Conservation (phyloP, 1,140 invertebrate genomes). For the Aleiodes sp. region DNA sequence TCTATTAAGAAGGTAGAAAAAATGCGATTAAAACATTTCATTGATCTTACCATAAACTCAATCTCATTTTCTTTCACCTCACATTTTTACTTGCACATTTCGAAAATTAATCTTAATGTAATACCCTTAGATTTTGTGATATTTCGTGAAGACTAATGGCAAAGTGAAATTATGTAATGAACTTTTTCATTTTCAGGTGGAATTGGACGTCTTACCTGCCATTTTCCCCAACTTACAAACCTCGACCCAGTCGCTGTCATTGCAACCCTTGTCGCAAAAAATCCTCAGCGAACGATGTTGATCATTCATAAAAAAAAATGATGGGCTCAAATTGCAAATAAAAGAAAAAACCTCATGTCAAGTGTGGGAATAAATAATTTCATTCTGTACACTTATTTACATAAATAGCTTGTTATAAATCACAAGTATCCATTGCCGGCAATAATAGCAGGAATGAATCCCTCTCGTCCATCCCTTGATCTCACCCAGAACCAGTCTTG, state of each 20-base stretch:
- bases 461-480: conserved; percentile 74
- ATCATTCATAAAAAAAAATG: background rate
- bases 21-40: background rate
- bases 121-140: conserved; percentile 16
- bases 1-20: conserved; percentile 66
- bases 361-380: conserved; percentile 22
- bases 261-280: conserved; percentile 13
- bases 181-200: conserved; percentile 64
- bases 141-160: too few species aligned
- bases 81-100: background rate
- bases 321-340: too few species aligned
- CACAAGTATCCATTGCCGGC: conserved; percentile 79
- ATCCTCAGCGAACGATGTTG: background rate
- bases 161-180: too few species aligned
- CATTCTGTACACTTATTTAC: conserved; percentile 17
- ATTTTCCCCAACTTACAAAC: conserved; percentile 75
- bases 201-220: conserved; percentile 75
- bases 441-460: conserved; percentile 80
- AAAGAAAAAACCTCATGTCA: background rate
- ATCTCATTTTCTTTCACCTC: background rate
- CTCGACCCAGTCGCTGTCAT: conserved; percentile 37
- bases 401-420: conserved; percentile 40
- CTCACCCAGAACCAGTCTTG: conserved; percentile 79
- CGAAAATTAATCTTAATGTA: conserved; percentile 7
- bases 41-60: background rate